These are phyloP conservation scores for Galleria mellonella DNA, from an alignment of 1,140 invertebrate species.

Conservation along the genomic window DNA sequence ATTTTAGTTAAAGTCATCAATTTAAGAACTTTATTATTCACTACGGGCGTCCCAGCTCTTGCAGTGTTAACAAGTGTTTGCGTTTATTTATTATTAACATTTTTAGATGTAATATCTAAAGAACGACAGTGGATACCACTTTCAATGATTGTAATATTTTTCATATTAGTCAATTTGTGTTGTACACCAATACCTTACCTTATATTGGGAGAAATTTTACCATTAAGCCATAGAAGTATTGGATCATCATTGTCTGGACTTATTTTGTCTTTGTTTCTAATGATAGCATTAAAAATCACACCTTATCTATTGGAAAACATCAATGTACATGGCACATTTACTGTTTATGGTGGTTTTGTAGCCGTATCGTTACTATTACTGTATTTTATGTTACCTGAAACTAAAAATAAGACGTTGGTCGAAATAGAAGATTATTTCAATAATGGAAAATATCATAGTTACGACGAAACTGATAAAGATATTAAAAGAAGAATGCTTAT, in stretches of 20 bases:
- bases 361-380: slow-evolving; percentile 19
- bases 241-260: slow-evolving; percentile 35
- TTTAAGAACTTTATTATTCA: slow-evolving; percentile 36
- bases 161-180: slow-evolving; percentile 47
- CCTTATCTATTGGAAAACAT: slow-evolving; percentile 36
- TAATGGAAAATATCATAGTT: background rate
- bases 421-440: background rate
- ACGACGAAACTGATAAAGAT: no score
- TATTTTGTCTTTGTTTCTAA: slow-evolving; percentile 23
- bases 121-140: slow-evolving; percentile 33
- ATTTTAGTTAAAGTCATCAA: slow-evolving; percentile 39
- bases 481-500: no score
- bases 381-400: slow-evolving; percentile 20
- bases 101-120: slow-evolving; percentile 24
- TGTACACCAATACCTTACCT: slow-evolving; percentile 47
- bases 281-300: slow-evolving; percentile 35
- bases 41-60: slow-evolving; percentile 33
- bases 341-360: slow-evolving; percentile 31
- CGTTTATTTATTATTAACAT: slow-evolving; percentile 29
- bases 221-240: slow-evolving; percentile 35
- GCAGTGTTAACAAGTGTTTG: slow-evolving; percentile 28
- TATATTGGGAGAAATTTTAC: slow-evolving; percentile 50
- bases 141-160: slow-evolving; percentile 37
- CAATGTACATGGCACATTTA: slow-evolving; percentile 45
- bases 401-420: background rate